These are phyloP conservation scores for Cryptops parisi DNA, from an alignment of 2,888 invertebrate species.

Conservation along the genomic window DNA sequence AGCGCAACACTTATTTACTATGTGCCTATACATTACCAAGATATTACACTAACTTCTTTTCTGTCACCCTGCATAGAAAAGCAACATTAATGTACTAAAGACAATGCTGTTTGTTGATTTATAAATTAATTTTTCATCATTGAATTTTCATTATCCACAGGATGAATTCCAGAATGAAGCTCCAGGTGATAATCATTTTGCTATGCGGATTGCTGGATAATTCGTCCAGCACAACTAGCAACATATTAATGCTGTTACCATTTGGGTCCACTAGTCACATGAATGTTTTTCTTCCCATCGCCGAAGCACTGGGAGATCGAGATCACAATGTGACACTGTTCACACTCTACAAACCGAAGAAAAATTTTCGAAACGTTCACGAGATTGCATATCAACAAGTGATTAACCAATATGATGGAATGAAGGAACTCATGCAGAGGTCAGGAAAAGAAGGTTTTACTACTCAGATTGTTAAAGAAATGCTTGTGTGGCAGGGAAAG, in stretches of 20 bases:
- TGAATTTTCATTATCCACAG: too few species aligned
- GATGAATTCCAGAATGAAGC: too few species aligned
- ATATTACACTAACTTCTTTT: too few species aligned
- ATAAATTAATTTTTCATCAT: too few species aligned
- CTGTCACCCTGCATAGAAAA: too few species aligned
- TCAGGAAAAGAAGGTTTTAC: background rate
- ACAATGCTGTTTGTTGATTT: too few species aligned
- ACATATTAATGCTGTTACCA: background rate
- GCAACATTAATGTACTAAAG: too few species aligned
- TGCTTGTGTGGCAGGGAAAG: background rate
- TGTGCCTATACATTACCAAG: too few species aligned
- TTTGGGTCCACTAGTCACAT: background rate
- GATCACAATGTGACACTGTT: background rate
- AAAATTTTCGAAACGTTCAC: background rate
- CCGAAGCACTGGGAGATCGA: background rate
- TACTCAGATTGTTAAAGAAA: background rate
- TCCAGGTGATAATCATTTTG: too few species aligned
- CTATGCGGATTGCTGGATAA: too few species aligned
- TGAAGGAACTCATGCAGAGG: background rate
- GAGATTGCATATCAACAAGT: background rate
- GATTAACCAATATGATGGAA: background rate
- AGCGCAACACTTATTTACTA: too few species aligned
- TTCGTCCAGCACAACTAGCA: too few species aligned
- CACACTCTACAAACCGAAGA: background rate
- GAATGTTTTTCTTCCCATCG: background rate